Percentiles rank a stretch among this genome's conserved stretches.
Evolutionary conservation across 2,888 invertebrate species (phyloP).

Genomic region (Eristalinus sepulchralis): DNA sequence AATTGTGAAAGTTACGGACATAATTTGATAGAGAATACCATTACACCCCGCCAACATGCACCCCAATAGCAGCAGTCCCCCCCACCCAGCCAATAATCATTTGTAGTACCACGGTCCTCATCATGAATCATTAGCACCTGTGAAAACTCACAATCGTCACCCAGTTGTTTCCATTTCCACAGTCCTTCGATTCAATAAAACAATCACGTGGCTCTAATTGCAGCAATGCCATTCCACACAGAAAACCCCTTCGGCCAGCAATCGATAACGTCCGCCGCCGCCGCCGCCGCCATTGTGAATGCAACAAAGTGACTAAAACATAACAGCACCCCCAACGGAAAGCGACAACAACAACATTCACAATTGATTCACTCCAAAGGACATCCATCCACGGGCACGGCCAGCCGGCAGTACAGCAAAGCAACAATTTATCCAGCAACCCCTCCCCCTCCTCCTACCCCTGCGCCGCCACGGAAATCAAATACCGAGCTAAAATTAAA

Average conservation of each 20-base stretch:
- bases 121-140: neutral
- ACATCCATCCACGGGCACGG: neutral
- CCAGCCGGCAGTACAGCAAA: neutral
- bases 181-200: neutral
- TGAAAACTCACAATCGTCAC: neutral
- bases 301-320: constrained; percentile 49
- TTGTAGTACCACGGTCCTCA: neutral
- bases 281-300: neutral
- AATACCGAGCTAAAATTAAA: constrained; percentile 64
- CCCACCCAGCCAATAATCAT: neutral
- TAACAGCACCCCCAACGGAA: constrained; percentile 14
- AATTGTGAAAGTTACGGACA: too few relatives aligned
- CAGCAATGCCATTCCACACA: neutral
- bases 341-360: constrained; percentile 40
- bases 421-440: constrained; percentile 49
- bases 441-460: too few relatives aligned
- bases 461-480: constrained; percentile 60
- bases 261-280: constrained; percentile 5
- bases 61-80: too few relatives aligned
- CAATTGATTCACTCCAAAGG: constrained; percentile 55
- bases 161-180: neutral
- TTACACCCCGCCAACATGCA: too few relatives aligned
- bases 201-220: neutral
- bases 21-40: too few relatives aligned
- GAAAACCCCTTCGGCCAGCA: neutral